Evolutionary conservation across 2,797 vertebrate species (phyloP).

Genomic region (Macrochelys suwanniensis): DNA sequence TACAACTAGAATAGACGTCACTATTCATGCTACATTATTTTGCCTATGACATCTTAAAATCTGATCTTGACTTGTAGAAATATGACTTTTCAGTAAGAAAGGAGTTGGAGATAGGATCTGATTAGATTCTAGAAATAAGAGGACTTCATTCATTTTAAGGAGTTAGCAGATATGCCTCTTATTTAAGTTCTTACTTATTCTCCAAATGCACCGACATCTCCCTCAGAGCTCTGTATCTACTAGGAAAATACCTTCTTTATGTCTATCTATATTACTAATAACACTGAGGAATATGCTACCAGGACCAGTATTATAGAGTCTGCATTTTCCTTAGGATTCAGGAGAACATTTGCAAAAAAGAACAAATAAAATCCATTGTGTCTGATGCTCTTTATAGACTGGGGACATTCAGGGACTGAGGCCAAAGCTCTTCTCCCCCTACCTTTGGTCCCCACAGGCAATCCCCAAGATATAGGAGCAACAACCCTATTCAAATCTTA

Average conservation of each 20-base stretch:
- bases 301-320: not conserved
- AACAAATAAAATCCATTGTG: not conserved
- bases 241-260: not conserved
- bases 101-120: not conserved
- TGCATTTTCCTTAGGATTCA: not conserved
- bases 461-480: not conserved
- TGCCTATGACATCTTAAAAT: not conserved
- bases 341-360: not conserved
- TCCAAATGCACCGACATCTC: not conserved
- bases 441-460: not conserved
- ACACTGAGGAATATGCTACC: not conserved
- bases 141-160: not conserved
- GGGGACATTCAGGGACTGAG: not conserved
- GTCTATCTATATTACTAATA: not conserved
- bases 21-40: not conserved
- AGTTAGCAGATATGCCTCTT: not conserved
- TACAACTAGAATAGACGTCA: not conserved
- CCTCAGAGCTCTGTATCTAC: slow-evolving; percentile 19
- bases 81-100: not conserved
- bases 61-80: not conserved
- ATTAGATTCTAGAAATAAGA: not conserved
- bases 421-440: not conserved
- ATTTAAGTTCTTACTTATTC: not conserved
- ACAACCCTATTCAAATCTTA: not conserved
- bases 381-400: not conserved